Base-by-base conservation (phyloP, 2,113 vertebrate genomes). In the Agelaius phoeniceus region DNA sequence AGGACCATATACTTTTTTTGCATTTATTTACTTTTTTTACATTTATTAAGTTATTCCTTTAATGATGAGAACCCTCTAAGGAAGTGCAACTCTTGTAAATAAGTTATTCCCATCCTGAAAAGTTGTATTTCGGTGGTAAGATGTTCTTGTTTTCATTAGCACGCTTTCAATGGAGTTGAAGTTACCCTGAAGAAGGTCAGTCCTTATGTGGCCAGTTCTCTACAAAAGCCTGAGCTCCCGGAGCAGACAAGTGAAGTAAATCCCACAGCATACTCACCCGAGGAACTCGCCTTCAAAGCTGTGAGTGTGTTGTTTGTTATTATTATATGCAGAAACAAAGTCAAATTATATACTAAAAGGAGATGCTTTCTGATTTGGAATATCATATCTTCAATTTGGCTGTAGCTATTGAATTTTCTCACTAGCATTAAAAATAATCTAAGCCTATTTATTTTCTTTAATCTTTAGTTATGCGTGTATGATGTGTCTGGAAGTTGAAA, bases 141-240 rank as follows among this genome's bases (percentile, higher is more conserved):
- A 28, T 93, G 37, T 88, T 93, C 46, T 83, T 96, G 6, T 54
- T 82, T 90, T 85, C 89, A 16, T 82, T 93, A 97, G 97, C 94
- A 87, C 3, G 2, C 87, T 66, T 96, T 95, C 91, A 95, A 35
- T 69, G 94, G 87, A 63, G 88, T 95, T 76, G 96, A 97, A 94
- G 85, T 96, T 49, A 89, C 65, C n/a, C 37, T 94, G 67, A 95
- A 93, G 83, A 93, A 84, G 41, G 59, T 61, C 73, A 84, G 87
- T 73, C 61, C 88, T 61, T 11, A 11, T 1, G 22, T 77, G 61
- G 52, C 59, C 44, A 82, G 81, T 52, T 88, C 37, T 0, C 72
- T 62, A 18, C 87, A 63, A 68, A 52, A 15, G 31, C 84, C 95
- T 61, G 69, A 67, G 62, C 59, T 92, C 75, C 82, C 63, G 43